Percentiles rank a stretch among this genome's conserved stretches.
Evolutionary conservation across 2,888 invertebrate genomes (phyloP).

Genomic region (Calameuta filiformis): DNA sequence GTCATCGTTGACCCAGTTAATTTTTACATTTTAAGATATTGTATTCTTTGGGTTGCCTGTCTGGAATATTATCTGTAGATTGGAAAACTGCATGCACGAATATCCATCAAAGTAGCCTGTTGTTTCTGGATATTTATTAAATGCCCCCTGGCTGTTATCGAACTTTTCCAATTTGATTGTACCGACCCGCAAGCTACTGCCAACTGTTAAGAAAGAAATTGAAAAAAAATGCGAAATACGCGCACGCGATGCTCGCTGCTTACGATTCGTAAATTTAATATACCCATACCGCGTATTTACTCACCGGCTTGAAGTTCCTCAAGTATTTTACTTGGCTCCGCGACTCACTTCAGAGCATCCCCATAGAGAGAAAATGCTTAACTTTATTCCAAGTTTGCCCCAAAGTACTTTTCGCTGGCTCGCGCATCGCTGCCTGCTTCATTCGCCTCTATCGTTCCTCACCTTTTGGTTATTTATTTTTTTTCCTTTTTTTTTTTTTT

Average conservation of each 20-base stretch:
- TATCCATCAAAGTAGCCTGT: too few relatives aligned
- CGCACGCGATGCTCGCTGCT: neutral
- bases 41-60: neutral
- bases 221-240: neutral
- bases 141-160: neutral
- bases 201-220: neutral
- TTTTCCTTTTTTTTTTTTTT: neutral
- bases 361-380: conserved; percentile 33
- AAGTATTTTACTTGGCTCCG: conserved; percentile 35
- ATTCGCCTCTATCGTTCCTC: neutral
- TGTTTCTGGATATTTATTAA: neutral
- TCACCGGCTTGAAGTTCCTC: conserved; percentile 24
- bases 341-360: conserved; percentile 20
- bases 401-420: conserved; percentile 1
- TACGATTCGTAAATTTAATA: conserved; percentile 42
- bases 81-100: too few relatives aligned
- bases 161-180: neutral
- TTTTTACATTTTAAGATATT: neutral
- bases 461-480: neutral
- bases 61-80: too few relatives aligned
- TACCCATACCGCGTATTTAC: conserved; percentile 36
- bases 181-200: neutral
- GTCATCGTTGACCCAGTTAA: neutral
- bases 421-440: neutral
- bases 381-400: conserved; percentile 34